These are phyloP conservation scores for Leptopilina syphax DNA, from an alignment of 2,888 invertebrate species.

Conservation along the genomic window DNA sequence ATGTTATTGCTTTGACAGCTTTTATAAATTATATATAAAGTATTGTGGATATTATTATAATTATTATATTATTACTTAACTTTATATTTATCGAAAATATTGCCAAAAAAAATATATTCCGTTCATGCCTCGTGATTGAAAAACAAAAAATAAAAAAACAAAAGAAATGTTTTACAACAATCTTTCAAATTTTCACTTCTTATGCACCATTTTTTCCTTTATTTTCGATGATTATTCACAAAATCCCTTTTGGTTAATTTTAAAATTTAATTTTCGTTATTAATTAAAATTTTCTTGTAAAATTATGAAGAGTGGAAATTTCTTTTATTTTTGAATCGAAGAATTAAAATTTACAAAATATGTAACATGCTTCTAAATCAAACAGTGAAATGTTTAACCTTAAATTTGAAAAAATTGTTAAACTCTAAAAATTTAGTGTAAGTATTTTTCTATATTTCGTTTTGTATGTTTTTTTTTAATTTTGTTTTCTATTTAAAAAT, in stretches of 20 bases:
- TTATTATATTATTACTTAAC: background rate
- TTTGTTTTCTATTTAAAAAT: background rate
- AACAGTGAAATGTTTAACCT: conserved; percentile 16
- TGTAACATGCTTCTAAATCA: conserved; percentile 27
- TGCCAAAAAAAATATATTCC: background rate
- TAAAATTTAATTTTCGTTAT: background rate
- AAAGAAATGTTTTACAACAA: conserved; percentile 29
- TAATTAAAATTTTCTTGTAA: background rate
- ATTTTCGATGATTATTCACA: background rate
- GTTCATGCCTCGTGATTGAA: conserved; percentile 23
- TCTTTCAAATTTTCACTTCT: background rate
- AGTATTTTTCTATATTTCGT: too few species aligned
- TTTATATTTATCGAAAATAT: conserved; percentile 5
- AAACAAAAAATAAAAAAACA: conserved; percentile 14
- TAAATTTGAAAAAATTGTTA: background rate
- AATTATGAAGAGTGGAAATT: background rate
- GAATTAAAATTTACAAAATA: background rate
- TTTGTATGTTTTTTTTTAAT: too few species aligned
- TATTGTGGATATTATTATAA: conserved; percentile 13
- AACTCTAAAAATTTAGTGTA: background rate
- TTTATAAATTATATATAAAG: conserved; percentile 9
- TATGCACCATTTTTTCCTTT: background rate
- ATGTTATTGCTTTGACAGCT: conserved; percentile 30
- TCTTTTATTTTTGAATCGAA: background rate
- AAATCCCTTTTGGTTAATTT: background rate